A percentile compares a stretch with the other conserved stretches of the same genome.
These are phyloP conservation scores for Catalaphyllia jardinei DNA, from an alignment of 64 coral and sea anemone genomes.

Conservation along the genomic window DNA sequence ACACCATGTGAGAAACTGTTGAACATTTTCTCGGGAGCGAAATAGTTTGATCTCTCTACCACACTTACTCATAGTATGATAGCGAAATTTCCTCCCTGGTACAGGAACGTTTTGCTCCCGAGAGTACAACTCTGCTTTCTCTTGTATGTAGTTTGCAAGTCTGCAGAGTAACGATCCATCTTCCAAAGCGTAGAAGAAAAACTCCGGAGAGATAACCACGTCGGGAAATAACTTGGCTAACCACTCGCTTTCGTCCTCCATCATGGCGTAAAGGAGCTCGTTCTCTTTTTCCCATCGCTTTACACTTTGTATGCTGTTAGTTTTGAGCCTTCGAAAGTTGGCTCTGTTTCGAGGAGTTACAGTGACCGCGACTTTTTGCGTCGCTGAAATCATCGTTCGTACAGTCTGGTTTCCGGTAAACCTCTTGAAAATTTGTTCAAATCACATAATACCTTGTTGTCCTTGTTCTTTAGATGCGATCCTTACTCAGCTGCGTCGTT, in stretches of 20 bases:
- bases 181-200: conserved; percentile 95
- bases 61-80: conserved; percentile 66
- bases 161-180: conserved; percentile 85
- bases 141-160: conserved; percentile 94
- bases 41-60: conserved; percentile 81
- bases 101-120: conserved; percentile 53
- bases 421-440: conserved; percentile 33
- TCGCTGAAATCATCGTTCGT: conserved; percentile 8
- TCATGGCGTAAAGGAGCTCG: conserved; percentile 92
- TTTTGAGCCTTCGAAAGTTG: conserved; percentile 90
- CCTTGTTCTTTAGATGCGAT: neutral
- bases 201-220: conserved; percentile 81
- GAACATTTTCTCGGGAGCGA: conserved; percentile 93
- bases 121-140: conserved; percentile 66
- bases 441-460: conserved; percentile 25
- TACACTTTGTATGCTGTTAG: conserved; percentile 84
- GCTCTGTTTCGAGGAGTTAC: conserved; percentile 85
- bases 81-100: conserved; percentile 83
- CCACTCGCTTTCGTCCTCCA: conserved; percentile 94
- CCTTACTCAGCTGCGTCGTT: neutral
- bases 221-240: conserved; percentile 85
- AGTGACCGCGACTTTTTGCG: conserved; percentile 4
- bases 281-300: conserved; percentile 96
- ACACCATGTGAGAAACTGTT: conserved; percentile 94
- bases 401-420: conserved; percentile 24